Percentiles rank a stretch among this genome's conserved stretches.
Conservation (phyloP, 2,113 vertebrate genomes). For the Ceyx cyanopectus region DNA sequence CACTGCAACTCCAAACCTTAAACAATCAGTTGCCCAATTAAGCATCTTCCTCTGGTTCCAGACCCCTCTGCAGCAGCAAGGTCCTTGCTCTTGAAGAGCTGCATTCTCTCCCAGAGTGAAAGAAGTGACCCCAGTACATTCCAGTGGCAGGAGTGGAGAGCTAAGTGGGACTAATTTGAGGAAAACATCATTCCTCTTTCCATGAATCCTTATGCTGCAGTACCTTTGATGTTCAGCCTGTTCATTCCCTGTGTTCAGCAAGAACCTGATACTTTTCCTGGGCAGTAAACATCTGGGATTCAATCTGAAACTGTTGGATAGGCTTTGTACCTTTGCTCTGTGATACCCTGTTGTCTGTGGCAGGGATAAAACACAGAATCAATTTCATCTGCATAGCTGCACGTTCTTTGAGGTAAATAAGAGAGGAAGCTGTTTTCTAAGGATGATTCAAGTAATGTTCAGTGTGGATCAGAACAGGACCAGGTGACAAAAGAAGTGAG, state of each 20-base stretch:
- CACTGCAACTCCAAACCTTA: not conserved
- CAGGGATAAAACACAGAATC: not conserved
- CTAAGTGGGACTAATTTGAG: not conserved
- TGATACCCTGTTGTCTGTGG: not conserved
- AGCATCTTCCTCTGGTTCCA: not conserved
- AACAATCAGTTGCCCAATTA: not conserved
- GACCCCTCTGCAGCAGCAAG: not conserved
- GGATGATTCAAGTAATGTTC: not conserved
- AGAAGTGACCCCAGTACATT: conserved; percentile 74
- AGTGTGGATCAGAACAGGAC: not conserved
- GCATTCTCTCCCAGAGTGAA: conserved; percentile 66
- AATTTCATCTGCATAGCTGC: not conserved
- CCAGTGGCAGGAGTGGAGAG: conserved; percentile 51
- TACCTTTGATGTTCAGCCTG: not conserved
- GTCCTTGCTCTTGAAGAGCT: not conserved
- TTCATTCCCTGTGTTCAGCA: conserved; percentile 3
- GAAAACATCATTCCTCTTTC: not conserved
- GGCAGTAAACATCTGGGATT: not conserved
- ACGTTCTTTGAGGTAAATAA: not conserved
- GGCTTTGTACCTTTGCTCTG: not conserved
- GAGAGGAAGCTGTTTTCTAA: not conserved
- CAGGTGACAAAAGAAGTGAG: not conserved
- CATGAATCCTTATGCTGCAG: not conserved
- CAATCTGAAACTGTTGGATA: not conserved
- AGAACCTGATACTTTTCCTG: not conserved